Percentiles rank a stretch among this genome's conserved stretches.
These are phyloP conservation scores for Nymphicus hollandicus DNA, from an alignment of 2,113 vertebrate genomes.

Conservation along the genomic window DNA sequence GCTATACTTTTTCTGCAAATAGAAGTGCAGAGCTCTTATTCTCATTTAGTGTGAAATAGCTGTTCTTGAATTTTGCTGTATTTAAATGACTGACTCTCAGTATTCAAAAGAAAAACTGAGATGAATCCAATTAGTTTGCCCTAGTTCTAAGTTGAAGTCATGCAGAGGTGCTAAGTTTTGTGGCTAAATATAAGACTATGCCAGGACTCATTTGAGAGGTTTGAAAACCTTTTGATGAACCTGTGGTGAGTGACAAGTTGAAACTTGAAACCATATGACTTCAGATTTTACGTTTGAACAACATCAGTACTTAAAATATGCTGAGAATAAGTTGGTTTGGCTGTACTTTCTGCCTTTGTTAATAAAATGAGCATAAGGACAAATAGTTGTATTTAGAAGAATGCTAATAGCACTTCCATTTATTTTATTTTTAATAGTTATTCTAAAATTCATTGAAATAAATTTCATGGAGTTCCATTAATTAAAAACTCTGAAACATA, in stretches of 20 bases:
- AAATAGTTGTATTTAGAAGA: background rate
- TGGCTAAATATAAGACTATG: background rate
- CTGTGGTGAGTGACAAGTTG: background rate
- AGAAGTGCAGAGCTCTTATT: background rate
- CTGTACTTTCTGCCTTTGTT: conserved; percentile 4
- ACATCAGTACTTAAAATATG: background rate
- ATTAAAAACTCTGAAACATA: background rate
- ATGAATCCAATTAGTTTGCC: background rate
- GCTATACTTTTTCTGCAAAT: background rate
- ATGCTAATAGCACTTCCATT: background rate
- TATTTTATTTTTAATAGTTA: background rate
- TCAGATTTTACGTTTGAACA: background rate
- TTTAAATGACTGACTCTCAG: background rate
- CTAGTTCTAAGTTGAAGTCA: background rate
- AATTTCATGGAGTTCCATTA: background rate
- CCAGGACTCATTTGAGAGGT: background rate
- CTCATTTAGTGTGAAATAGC: background rate
- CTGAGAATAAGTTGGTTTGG: background rate
- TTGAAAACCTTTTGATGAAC: background rate
- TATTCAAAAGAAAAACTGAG: background rate
- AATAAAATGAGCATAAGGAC: background rate
- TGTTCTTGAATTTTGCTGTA: background rate
- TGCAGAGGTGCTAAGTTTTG: background rate
- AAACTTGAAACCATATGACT: background rate
- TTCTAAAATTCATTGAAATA: background rate